Conservation (phyloP, 2,797 vertebrate species). For the Lutjanus argentimaculatus region DNA sequence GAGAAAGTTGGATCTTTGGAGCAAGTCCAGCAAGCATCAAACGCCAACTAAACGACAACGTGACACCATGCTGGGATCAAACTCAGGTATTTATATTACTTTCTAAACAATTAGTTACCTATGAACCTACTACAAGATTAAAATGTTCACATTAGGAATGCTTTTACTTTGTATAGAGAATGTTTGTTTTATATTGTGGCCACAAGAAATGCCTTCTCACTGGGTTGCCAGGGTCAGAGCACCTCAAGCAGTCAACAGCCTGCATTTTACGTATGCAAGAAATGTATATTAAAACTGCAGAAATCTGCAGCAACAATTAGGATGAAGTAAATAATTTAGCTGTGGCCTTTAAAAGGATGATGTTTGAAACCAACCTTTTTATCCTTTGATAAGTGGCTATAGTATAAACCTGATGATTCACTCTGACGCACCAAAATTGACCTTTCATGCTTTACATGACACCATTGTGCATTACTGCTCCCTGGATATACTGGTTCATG, state of each 20-base stretch:
- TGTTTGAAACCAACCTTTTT: not conserved
- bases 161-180: not conserved
- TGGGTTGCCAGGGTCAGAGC: not conserved
- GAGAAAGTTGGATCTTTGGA: not conserved
- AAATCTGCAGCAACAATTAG: not conserved
- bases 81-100: not conserved
- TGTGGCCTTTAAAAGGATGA: not conserved
- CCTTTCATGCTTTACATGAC: not conserved
- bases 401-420: not conserved
- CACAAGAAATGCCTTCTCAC: not conserved
- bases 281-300: not conserved
- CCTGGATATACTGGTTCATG: not conserved
- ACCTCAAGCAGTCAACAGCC: not conserved
- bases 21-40: accelerated
- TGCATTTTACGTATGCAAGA: no score
- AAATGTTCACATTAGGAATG: not conserved
- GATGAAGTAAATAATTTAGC: no score
- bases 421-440: not conserved
- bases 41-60: not conserved
- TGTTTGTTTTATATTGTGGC: not conserved
- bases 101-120: not conserved
- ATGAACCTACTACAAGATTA: not conserved
- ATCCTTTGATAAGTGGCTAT: no score
- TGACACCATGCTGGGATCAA: not conserved
- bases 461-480: not conserved